phyloP scores from a whole-genome alignment of 92 coral and sea anemone genomes.

The Parazoanthus swiftii region DNA sequence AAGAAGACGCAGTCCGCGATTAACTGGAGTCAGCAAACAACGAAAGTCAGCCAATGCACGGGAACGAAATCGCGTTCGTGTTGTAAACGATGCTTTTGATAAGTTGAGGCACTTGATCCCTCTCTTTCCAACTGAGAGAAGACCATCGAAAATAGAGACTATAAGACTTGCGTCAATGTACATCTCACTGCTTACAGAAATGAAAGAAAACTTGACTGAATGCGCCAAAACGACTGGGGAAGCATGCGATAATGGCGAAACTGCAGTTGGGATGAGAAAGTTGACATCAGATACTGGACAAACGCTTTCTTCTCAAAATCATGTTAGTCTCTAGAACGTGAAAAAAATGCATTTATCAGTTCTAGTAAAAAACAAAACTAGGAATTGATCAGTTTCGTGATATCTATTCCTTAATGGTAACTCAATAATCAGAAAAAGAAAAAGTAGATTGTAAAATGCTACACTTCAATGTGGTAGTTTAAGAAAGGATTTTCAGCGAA shows the following conservation, averaged over 20 bases:
- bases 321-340: not conserved
- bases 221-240: not conserved
- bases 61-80: constrained; percentile 62
- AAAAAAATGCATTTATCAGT: not conserved
- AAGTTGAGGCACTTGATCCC: constrained; percentile 59
- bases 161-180: constrained; percentile 61
- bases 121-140: constrained; percentile 60
- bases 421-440: too few species aligned
- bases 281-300: constrained; percentile 1
- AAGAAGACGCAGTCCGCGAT: constrained; percentile 58
- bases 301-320: not conserved
- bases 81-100: constrained; percentile 65
- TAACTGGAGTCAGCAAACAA: constrained; percentile 74
- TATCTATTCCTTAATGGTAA: not conserved
- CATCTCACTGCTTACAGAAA: constrained; percentile 63
- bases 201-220: constrained; percentile 46
- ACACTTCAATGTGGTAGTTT: not conserved
- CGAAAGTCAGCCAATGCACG: constrained; percentile 73
- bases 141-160: constrained; percentile 72
- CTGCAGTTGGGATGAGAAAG: not conserved
- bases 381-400: too few species aligned
- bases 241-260: not conserved
- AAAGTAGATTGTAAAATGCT: too few species aligned
- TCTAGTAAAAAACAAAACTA: not conserved
- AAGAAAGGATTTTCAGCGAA: not conserved